Evolutionary conservation across 2,797 vertebrate genomes (phyloP).

Genomic region (Selene dorsalis): DNA sequence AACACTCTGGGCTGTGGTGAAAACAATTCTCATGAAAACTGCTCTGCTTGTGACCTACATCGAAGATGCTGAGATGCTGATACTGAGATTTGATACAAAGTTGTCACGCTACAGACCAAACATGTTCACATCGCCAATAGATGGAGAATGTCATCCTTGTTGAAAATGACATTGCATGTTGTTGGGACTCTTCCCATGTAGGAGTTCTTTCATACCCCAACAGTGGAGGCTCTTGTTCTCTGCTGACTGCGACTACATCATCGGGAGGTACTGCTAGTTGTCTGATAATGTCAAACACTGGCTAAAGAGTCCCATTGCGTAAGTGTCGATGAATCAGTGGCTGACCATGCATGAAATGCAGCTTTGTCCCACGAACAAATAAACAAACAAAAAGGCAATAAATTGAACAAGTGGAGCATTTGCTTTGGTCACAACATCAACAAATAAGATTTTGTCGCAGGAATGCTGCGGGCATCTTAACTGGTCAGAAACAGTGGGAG

Average conservation of each 20-base stretch:
- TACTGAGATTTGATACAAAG: constrained; percentile 25
- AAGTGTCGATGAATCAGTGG: constrained; percentile 60
- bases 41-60: constrained; percentile 33
- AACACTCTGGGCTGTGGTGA: constrained; percentile 8
- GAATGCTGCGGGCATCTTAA: constrained; percentile 9
- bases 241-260: constrained; percentile 46
- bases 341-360: constrained; percentile 42
- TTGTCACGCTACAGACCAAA: constrained; percentile 43
- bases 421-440: constrained; percentile 41
- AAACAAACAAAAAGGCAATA: constrained; percentile 43
- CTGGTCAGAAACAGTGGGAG: constrained; percentile 5
- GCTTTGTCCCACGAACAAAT: constrained; percentile 59
- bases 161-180: constrained; percentile 51
- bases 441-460: constrained; percentile 27
- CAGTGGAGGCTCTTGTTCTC: constrained; percentile 71
- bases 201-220: constrained; percentile 52
- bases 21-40: constrained; percentile 27
- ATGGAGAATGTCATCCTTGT: constrained; percentile 72
- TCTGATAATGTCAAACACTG: constrained; percentile 59
- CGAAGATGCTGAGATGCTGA: constrained; percentile 32
- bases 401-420: constrained; percentile 25
- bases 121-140: constrained; percentile 32
- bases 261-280: constrained; percentile 35
- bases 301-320: constrained; percentile 34
- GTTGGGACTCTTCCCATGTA: constrained; percentile 21